Evolutionary conservation across 2,113 vertebrate genomes (phyloP).

Genomic region (Fukomys damarensis): DNA sequence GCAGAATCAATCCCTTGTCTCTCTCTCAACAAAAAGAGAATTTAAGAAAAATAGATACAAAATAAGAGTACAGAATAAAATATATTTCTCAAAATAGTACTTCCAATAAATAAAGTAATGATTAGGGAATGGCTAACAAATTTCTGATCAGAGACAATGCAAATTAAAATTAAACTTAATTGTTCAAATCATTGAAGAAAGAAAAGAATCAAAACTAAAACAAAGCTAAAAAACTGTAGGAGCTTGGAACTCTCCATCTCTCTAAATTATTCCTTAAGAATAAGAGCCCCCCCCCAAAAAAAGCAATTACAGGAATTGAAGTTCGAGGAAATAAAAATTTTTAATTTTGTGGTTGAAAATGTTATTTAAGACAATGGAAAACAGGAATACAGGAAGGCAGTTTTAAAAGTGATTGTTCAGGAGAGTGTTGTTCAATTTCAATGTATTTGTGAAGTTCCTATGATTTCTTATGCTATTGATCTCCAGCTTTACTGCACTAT

Average conservation of each 20-base stretch:
- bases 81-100: background rate
- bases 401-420: background rate
- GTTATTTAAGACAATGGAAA: background rate
- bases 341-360: background rate
- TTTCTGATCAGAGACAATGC: background rate
- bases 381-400: background rate
- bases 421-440: too few species aligned
- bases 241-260: background rate
- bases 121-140: background rate
- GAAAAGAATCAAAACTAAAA: background rate
- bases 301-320: background rate
- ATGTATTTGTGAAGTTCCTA: too few species aligned
- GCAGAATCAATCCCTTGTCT: background rate
- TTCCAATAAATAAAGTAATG: background rate
- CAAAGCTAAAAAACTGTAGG: background rate
- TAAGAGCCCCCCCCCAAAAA: background rate
- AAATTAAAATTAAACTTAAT: constrained; percentile 19
- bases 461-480: too few species aligned
- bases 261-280: background rate
- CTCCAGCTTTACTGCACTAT: too few species aligned
- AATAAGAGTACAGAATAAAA: background rate
- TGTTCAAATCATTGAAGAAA: background rate
- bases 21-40: background rate
- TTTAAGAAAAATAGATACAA: background rate
- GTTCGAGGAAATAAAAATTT: background rate